Percentiles rank a stretch among this genome's conserved stretches.
phyloP scores from a whole-genome alignment of 2,113 vertebrate species.

The Coreoperca whiteheadi region DNA sequence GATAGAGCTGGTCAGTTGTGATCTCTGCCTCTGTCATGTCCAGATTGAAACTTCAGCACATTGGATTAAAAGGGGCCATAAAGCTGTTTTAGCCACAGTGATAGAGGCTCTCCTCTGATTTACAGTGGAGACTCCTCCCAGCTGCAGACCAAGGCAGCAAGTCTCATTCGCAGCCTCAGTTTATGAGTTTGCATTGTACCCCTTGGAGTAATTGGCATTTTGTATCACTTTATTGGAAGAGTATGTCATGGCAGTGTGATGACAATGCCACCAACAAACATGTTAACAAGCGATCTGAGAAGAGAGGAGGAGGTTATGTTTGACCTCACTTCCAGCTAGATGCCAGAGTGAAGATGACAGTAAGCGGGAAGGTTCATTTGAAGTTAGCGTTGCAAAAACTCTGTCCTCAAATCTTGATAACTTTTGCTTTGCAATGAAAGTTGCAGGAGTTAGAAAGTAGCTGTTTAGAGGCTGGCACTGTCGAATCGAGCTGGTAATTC shows the following conservation, averaged over 20 bases:
- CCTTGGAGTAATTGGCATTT: constrained; percentile 65
- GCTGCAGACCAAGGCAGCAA: constrained; percentile 30
- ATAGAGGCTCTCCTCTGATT: constrained; percentile 66
- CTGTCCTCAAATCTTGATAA: background rate
- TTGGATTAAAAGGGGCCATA: constrained; percentile 77
- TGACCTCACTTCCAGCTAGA: background rate
- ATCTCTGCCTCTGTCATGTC: constrained; percentile 67
- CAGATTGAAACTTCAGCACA: constrained; percentile 79
- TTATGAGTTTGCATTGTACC: constrained; percentile 62
- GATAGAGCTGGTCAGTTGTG: constrained; percentile 66
- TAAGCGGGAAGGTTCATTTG: background rate
- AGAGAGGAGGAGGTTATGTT: background rate
- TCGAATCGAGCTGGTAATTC: background rate
- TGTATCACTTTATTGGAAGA: constrained; percentile 41
- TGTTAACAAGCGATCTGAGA: constrained; percentile 33
- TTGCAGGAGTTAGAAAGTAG: background rate
- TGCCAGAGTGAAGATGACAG: background rate
- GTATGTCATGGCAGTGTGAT: constrained; percentile 39
- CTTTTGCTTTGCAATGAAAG: background rate
- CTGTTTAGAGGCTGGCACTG: background rate
- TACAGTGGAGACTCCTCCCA: constrained; percentile 54
- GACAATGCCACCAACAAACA: constrained; percentile 28
- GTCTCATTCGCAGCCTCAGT: constrained; percentile 41
- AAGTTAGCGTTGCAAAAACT: background rate
- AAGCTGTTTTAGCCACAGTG: constrained; percentile 67